A percentile compares a stretch with the other conserved stretches of the same genome.
phyloP scores from a whole-genome alignment of 2,888 invertebrate species.

The Diogma glabrata region DNA sequence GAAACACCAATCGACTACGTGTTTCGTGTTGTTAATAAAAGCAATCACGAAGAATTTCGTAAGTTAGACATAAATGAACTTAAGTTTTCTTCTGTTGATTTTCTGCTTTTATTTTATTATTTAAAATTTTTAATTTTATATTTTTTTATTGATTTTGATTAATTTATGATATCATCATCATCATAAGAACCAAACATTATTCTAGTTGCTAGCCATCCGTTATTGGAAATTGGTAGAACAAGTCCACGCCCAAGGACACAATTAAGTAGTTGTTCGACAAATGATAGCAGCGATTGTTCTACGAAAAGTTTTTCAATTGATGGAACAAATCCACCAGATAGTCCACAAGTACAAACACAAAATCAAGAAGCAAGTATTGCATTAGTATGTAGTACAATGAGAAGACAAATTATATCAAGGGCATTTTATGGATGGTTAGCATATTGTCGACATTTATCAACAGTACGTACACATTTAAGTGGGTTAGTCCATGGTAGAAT shows the following conservation, averaged over 20 bases:
- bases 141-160: not conserved
- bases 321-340: slow-evolving; percentile 33
- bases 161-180: not conserved
- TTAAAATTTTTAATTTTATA: slow-evolving; percentile 7
- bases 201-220: slow-evolving; percentile 54
- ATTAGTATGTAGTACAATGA: slow-evolving; percentile 88
- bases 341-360: slow-evolving; percentile 28
- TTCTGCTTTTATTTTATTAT: slow-evolving; percentile 1
- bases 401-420: slow-evolving; percentile 83
- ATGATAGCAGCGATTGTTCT: slow-evolving; percentile 51
- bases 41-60: slow-evolving; percentile 59
- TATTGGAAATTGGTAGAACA: slow-evolving; percentile 43
- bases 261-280: slow-evolving; percentile 54
- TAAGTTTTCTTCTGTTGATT: slow-evolving; percentile 6
- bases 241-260: slow-evolving; percentile 36
- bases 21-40: slow-evolving; percentile 75
- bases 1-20: slow-evolving; percentile 64
- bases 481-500: slow-evolving; percentile 72
- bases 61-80: too few species aligned
- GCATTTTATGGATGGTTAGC: slow-evolving; percentile 96
- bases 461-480: slow-evolving; percentile 83
- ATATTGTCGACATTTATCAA: slow-evolving; percentile 84
- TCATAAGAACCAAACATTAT: slow-evolving; percentile 8
- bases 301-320: slow-evolving; percentile 39
- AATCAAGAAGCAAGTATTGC: slow-evolving; percentile 49